Base-by-base conservation (phyloP, 2,888 invertebrate genomes). In the Drosophila mettleri region DNA sequence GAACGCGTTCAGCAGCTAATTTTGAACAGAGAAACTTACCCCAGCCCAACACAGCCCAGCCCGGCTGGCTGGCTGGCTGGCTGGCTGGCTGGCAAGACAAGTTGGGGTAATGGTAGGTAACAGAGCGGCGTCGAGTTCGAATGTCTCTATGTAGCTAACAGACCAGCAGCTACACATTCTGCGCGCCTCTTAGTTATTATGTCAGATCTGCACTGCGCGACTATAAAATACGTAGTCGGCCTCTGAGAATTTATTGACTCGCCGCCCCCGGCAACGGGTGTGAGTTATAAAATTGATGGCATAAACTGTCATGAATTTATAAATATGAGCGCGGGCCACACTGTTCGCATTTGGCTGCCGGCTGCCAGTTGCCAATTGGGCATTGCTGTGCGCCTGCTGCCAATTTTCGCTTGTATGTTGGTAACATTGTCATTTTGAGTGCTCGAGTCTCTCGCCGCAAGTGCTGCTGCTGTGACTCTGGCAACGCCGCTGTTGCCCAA, bases 141-240 rank as follows among this genome's bases (percentile, higher is more conserved):
- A 45, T 65, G 29, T 27, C 57, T 27, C 57, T 69, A 70, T 71
- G 72, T 64, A 55, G 75, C 72, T 75, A 81, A 84, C 72, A 75
- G 87, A 58, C 64, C 67, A 45, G 69, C 64, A 78, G 78, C 86
- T 90, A 88, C 74, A 78, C 77, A 78, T 87, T 73, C 90, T 89
- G 89, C 74, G 89, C 81, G 83, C 89, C 89, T 90, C 77, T 85
- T 89, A 83, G 75, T 81, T 89, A 90, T 89, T 90, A 89, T 89
- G 89, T 89, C 89, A 89, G 89, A 90, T 90, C 90, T 89, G 90
- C 90, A 88, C 85, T 89, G 86, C 87, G 86, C 86, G 84, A 82
- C 90, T 89, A 90, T 89, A 89, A 89, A 89, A 87, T 88, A 89
- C 88, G 86, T 74, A 86, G 77, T 74, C 81, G 84, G 74, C 70